Evolutionary conservation across 2,113 vertebrate genomes (phyloP), one percentile per base, ranked within the genome.

Genomic region (Serilophus lunatus): DNA sequence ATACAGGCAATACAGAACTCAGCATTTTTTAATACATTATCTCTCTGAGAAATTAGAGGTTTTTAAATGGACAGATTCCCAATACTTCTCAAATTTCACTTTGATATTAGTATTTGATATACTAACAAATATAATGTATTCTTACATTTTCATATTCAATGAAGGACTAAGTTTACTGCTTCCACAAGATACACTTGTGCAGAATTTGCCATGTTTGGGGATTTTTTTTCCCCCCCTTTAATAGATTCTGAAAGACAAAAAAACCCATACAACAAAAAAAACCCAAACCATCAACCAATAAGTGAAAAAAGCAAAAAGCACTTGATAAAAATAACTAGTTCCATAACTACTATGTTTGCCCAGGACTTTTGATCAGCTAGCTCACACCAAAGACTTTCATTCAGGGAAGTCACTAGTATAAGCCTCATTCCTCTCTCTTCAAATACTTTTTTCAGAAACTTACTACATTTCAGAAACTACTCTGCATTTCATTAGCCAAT

Each of bases 211-310:
- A 25, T 19, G 2, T 47, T 47, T 47, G 45, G 20, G 44, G 45
- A 24, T 18, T 28, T 31, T 80, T 92, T 61, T 7, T 76, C 53
- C 80, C 53, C 80, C 85, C 9, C 15, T 86, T 35, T 47, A 80
- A 25, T 19, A 57, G 15, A 45, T 23, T 80, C 9, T 10, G 8
- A 10, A 1, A 2, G 2, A 10, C 24, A n/a, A 75, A n/a, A 75
- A 38, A 49, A 25, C 2, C 3, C 9, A 28, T 38, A 28, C 11
- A 66, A 45, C 23, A 3, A 1, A 16, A 33, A 51, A 26, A 35
- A 2, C 5, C 18, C 4, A 76, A 50, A 23, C 5, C 4, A 61
- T 8, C 12, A 71, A 9, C 13, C 1, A 1, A 1, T 23, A 78
- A 78, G 29, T 31, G 18, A 36, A 68, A 92, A 49, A 63, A 51